Conservation (phyloP, 2,113 vertebrate species). For the Manacus vitellinus region DNA sequence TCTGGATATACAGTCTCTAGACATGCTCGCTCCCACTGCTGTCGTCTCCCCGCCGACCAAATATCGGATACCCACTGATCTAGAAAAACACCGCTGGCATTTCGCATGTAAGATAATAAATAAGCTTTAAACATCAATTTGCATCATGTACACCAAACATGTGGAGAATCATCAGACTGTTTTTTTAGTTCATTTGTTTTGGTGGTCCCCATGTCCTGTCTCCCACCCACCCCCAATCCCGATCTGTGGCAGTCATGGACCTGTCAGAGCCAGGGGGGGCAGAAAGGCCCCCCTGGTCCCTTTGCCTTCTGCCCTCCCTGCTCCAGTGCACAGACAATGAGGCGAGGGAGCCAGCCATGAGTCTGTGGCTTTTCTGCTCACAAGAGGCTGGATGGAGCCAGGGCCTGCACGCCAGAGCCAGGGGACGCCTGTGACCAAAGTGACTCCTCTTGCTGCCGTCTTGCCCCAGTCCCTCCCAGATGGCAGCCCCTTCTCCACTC, state of each 20-base stretch:
- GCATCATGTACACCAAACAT: not conserved
- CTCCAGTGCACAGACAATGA: not conserved
- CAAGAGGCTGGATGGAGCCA: not conserved
- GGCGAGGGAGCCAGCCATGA: not conserved
- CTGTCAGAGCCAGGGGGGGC: not conserved
- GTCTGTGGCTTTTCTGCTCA: not conserved
- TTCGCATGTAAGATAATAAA: constrained; percentile 40
- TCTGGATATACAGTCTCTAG: constrained; percentile 51
- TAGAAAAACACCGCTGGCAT: constrained; percentile 63
- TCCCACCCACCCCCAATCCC: not conserved
- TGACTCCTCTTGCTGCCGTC: not conserved
- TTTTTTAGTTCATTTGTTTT: not conserved
- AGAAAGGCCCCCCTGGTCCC: not conserved
- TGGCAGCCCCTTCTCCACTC: not conserved
- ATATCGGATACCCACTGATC: constrained; percentile 42
- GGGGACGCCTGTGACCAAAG: not conserved
- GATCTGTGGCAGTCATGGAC: accelerated
- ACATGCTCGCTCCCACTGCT: not conserved
- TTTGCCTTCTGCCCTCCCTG: not conserved
- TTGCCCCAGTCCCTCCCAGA: not conserved
- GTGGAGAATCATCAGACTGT: not conserved
- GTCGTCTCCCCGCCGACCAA: not conserved
- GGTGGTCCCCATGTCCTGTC: not conserved
- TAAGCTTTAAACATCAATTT: constrained; percentile 60
- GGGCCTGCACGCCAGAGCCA: not conserved